Evolutionary conservation across 2,888 invertebrate genomes (phyloP).

Genomic region (Dinocampus coccinellae): DNA sequence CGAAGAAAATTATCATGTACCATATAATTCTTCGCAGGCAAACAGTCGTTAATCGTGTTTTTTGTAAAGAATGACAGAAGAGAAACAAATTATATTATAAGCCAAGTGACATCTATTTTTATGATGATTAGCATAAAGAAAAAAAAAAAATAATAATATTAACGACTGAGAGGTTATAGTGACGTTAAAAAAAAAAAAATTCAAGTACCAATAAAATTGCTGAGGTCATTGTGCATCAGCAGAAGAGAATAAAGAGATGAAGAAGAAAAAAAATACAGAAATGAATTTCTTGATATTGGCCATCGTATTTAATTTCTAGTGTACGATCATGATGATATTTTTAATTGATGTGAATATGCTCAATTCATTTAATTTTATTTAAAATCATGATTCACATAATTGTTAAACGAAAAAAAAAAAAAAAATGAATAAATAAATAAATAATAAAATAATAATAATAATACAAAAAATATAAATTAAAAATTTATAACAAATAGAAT

Average conservation of each 20-base stretch:
- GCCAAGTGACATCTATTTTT: slow-evolving; percentile 57
- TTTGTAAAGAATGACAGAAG: slow-evolving; percentile 37
- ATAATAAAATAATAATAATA: no score
- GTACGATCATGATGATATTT: neutral
- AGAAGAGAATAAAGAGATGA: neutral
- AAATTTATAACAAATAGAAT: neutral
- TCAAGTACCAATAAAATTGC: neutral
- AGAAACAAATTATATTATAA: slow-evolving; percentile 52
- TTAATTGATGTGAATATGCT: neutral
- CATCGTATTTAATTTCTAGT: neutral
- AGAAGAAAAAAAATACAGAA: neutral
- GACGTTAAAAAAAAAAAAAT: neutral
- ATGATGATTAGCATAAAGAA: slow-evolving; percentile 49
- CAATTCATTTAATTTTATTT: neutral
- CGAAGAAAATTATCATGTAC: slow-evolving; percentile 38
- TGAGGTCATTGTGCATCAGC: slow-evolving; percentile 24
- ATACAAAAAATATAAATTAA: neutral
- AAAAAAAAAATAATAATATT: slow-evolving; percentile 25
- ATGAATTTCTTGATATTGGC: neutral
- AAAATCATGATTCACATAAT: neutral
- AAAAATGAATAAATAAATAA: no score
- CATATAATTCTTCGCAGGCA: slow-evolving; percentile 44
- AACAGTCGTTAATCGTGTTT: slow-evolving; percentile 43
- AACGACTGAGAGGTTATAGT: neutral
- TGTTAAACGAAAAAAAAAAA: neutral